Base-by-base conservation (phyloP, 2,797 vertebrate genomes). In the Acanthornis magna region DNA sequence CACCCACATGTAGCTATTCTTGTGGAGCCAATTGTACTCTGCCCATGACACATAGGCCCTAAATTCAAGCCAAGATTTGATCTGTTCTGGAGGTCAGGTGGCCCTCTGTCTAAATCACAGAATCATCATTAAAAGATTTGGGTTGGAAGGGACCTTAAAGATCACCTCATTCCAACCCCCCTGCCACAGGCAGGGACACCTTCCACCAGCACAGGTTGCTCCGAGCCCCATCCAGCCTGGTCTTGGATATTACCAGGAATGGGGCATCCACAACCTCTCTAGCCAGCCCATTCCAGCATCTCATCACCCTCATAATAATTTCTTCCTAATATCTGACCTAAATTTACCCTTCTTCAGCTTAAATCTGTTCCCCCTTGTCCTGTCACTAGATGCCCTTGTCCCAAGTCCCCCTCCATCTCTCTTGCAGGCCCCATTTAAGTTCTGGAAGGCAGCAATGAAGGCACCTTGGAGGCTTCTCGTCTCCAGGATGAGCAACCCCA, bases 121-220 rank as follows among this genome's bases (percentile, higher is more conserved):
- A 50, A 25, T 43, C 22, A 12, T 36, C 22, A 27, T 13, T 32
- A 26, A 58, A 32, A 27, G 9, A 11, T 66, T 58, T 58, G 11
- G 8, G 19, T 43, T 58, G 36, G 36, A 75, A 74, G 5, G 11
- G 4, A 36, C n/a, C 8, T 60, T 11, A 76, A 45, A 38, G 23
- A 11, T 5, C 23, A 38, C 3, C 13, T 38, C 38, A 10, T 9
- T 53, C 27, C 30, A 45, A 38, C 9, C n/a, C 2, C 2, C 11
- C 25, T 57, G 19, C 34, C 1, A 0, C 22, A 14, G 15, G 13
- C 22, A 57, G 14, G 17, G n/a, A 66, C 42, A 22, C 22, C 10
- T 67, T 57, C 30, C 22, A 10, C 18, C 15, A 23, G 17, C 42
- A 9, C 32, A 36, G 21, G 2, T 15, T 58, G 11, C 9, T 26